These are phyloP conservation scores for Chrysochloris asiatica DNA, from an alignment of 2,113 vertebrate genomes.

Conservation along the genomic window DNA sequence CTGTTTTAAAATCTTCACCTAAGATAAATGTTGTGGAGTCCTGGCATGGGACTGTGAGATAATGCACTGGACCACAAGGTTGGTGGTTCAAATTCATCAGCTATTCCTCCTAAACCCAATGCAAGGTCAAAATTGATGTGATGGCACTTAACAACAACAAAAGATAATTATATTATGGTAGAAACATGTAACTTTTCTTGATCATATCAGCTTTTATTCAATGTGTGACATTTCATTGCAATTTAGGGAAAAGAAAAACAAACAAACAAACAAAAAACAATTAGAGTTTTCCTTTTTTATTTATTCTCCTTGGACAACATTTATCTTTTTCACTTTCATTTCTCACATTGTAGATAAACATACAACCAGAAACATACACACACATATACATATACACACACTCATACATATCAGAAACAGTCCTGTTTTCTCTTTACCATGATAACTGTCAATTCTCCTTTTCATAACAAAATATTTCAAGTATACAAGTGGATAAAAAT, in stretches of 20 bases:
- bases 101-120: too few relatives aligned
- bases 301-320: background rate
- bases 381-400: background rate
- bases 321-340: background rate
- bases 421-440: background rate
- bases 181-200: background rate
- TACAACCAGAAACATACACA: background rate
- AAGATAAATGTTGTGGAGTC: background rate
- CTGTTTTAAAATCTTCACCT: background rate
- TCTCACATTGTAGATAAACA: background rate
- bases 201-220: background rate
- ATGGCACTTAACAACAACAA: too few relatives aligned
- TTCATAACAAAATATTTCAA: background rate
- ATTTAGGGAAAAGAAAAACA: background rate
- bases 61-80: too few relatives aligned
- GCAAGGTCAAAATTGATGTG: too few relatives aligned
- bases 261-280: too few relatives aligned
- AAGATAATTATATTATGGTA: too few relatives aligned
- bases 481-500: background rate
- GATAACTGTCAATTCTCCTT: background rate
- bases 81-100: too few relatives aligned
- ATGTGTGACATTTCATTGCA: background rate
- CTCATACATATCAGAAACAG: background rate
- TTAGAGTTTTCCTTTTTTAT: background rate
- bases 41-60: too few relatives aligned